Evolutionary conservation across 2,888 invertebrate species (phyloP).

Genomic region (Amphipoea oculea): DNA sequence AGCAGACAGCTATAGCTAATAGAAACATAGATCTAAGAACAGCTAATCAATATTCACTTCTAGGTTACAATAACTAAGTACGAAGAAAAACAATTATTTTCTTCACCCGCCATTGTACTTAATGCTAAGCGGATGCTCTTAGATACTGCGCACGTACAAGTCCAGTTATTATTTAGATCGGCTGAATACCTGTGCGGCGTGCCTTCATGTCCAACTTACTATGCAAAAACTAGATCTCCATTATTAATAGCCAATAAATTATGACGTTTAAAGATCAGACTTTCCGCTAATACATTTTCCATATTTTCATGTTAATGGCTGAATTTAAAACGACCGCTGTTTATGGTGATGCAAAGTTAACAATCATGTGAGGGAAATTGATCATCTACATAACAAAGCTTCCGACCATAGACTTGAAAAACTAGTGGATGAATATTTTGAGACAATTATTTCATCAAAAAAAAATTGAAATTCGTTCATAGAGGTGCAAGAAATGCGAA

Average conservation of each 20-base stretch:
- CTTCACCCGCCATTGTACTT: constrained; percentile 49
- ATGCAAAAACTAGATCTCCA: constrained; percentile 53
- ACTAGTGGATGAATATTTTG: neutral
- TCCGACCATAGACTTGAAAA: constrained; percentile 2
- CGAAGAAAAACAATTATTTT: constrained; percentile 63
- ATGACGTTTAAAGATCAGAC: constrained; percentile 48
- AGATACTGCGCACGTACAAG: constrained; percentile 47
- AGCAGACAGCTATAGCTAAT: constrained; percentile 24
- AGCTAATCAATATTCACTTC: constrained; percentile 48
- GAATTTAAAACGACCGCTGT: constrained; percentile 28
- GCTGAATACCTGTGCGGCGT: constrained; percentile 42
- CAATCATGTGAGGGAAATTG: constrained; percentile 26
- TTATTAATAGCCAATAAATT: constrained; percentile 58
- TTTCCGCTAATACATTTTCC: constrained; percentile 55
- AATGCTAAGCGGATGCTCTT: constrained; percentile 47
- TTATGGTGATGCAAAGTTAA: constrained; percentile 14
- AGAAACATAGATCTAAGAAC: constrained; percentile 47
- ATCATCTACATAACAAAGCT: constrained; percentile 28
- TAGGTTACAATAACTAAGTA: constrained; percentile 56
- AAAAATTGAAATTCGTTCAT: neutral
- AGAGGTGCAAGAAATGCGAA: neutral
- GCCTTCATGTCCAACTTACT: constrained; percentile 41
- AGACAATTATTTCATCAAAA: neutral
- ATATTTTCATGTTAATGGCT: constrained; percentile 58
- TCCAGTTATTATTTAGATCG: constrained; percentile 62